A percentile compares a stretch with the other conserved stretches of the same genome.
phyloP scores from a whole-genome alignment of 2,113 vertebrate genomes.

The Enhydra lutris region DNA sequence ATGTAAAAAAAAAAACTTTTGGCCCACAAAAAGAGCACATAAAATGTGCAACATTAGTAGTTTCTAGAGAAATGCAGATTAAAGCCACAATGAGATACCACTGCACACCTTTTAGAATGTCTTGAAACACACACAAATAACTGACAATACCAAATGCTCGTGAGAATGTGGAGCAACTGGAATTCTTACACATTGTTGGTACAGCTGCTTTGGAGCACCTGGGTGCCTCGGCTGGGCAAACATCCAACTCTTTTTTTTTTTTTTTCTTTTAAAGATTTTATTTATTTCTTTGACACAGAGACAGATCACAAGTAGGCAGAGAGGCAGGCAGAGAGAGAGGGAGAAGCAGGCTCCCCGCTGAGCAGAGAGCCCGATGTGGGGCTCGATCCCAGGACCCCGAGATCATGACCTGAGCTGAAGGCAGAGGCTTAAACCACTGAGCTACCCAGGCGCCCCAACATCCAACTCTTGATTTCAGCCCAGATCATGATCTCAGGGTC shows the following conservation, averaged over 20 bases:
- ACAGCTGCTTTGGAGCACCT: background rate
- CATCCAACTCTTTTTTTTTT: background rate
- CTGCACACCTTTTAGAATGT: background rate
- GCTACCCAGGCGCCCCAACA: no score
- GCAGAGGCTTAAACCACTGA: no score
- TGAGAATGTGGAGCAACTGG: background rate
- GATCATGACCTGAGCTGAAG: no score
- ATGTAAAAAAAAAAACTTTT: background rate
- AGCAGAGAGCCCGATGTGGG: no score
- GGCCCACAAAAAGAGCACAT: background rate
- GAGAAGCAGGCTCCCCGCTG: no score
- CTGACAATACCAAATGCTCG: background rate
- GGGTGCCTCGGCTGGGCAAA: background rate
- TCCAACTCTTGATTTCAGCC: background rate
- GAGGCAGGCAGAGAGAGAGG: no score
- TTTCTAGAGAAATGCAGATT: background rate
- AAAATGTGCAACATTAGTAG: background rate
- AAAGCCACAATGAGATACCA: background rate
- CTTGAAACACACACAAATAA: background rate
- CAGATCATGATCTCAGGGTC: background rate
- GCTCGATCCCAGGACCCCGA: no score
- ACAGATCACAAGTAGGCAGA: no score
- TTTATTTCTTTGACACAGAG: no score
- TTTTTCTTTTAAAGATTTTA: no score
- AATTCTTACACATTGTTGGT: background rate